These are phyloP conservation scores for Agrotis clavis DNA, from an alignment of 2,888 invertebrate species.

Conservation along the genomic window DNA sequence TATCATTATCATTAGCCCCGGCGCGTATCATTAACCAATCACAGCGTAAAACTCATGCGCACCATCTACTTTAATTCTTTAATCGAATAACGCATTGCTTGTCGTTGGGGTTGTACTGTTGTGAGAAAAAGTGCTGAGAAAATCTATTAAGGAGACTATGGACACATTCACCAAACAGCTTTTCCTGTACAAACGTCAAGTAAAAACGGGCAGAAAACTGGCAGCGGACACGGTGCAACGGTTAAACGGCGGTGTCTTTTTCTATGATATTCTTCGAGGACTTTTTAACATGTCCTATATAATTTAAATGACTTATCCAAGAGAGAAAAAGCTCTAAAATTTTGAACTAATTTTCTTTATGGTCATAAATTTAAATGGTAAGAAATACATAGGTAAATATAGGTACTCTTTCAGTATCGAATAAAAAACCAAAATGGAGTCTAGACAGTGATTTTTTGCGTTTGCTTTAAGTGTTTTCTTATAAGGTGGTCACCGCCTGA, in stretches of 20 bases:
- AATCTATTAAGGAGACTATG: neutral
- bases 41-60: constrained; percentile 50
- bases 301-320: too few relatives aligned
- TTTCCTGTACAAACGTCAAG: too few relatives aligned
- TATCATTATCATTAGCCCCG: constrained; percentile 61
- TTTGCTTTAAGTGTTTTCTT: constrained; percentile 64
- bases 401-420: constrained; percentile 10
- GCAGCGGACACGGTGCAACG: too few relatives aligned
- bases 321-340: too few relatives aligned
- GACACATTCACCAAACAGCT: too few relatives aligned
- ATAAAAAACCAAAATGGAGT: constrained; percentile 57
- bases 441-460: constrained; percentile 59
- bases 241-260: too few relatives aligned
- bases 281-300: too few relatives aligned
- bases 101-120: constrained; percentile 5
- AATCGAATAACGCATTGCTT: constrained; percentile 26
- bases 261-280: too few relatives aligned
- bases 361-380: too few relatives aligned
- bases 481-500: constrained; percentile 67
- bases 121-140: constrained; percentile 8
- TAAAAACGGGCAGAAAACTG: too few relatives aligned
- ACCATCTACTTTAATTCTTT: constrained; percentile 36
- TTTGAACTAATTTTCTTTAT: too few relatives aligned
- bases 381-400: neutral
- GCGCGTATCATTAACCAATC: constrained; percentile 59